phyloP scores from a whole-genome alignment of 2,888 invertebrate genomes.

The Dicycla oo region DNA sequence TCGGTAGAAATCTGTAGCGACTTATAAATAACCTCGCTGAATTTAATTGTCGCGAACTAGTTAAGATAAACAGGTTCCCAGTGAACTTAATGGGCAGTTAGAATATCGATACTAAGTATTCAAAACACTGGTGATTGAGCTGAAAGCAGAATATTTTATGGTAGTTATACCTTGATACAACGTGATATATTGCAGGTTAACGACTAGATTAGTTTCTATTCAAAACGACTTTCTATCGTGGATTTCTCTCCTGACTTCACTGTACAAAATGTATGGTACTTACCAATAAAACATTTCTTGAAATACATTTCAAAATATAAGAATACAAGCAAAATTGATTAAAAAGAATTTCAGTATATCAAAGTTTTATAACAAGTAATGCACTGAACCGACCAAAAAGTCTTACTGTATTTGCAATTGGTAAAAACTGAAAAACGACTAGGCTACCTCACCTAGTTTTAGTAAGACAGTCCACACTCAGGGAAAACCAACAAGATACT shows the following conservation, averaged over 20 bases:
- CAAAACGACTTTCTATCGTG: constrained; percentile 84
- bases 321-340: neutral
- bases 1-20: constrained; percentile 55
- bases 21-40: constrained; percentile 51
- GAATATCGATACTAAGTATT: constrained; percentile 60
- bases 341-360: constrained; percentile 2
- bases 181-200: constrained; percentile 81
- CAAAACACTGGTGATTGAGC: constrained; percentile 68
- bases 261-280: constrained; percentile 67
- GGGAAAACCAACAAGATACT: constrained; percentile 39
- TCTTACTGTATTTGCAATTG: neutral
- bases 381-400: neutral
- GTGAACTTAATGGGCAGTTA: constrained; percentile 58
- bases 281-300: constrained; percentile 60
- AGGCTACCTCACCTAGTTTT: neutral
- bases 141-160: constrained; percentile 80
- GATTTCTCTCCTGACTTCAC: constrained; percentile 79
- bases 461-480: constrained; percentile 23
- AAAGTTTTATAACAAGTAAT: neutral
- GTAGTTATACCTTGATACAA: constrained; percentile 72
- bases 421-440: constrained; percentile 1
- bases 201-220: constrained; percentile 85
- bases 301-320: constrained; percentile 46
- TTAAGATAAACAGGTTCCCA: constrained; percentile 59
- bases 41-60: constrained; percentile 60